Conservation (phyloP, 2,797 vertebrate genomes). For the Florisuga fusca region DNA sequence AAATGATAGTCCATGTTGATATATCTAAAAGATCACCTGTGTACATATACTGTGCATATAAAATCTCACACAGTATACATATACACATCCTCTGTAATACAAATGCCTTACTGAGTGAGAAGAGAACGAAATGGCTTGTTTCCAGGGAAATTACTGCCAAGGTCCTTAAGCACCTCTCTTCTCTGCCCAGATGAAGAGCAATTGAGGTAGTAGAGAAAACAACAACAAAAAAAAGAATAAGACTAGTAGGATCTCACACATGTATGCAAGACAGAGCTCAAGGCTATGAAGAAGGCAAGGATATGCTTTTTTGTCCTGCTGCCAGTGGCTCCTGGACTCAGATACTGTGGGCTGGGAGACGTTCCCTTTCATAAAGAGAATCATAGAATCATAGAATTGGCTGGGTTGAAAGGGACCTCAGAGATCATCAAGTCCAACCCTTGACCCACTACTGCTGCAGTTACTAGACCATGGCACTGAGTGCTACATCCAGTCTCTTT, state of each 20-base stretch:
- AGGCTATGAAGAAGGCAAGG: background rate
- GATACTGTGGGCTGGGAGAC: background rate
- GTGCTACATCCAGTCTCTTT: too few species aligned
- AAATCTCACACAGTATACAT: background rate
- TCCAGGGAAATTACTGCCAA: constrained; percentile 1
- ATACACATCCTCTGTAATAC: background rate
- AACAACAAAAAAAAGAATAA: background rate
- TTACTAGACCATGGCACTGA: too few species aligned
- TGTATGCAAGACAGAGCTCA: background rate
- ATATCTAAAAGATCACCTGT: background rate
- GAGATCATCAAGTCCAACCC: too few species aligned
- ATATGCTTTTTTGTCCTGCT: background rate
- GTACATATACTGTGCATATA: background rate
- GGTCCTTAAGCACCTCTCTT: background rate
- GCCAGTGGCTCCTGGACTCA: background rate
- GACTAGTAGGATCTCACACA: background rate
- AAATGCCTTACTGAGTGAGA: background rate
- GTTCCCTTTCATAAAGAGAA: background rate
- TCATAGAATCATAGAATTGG: too few species aligned
- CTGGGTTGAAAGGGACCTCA: too few species aligned
- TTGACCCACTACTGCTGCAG: too few species aligned
- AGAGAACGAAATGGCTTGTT: background rate
- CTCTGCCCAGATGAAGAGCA: background rate
- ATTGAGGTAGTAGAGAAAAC: background rate
- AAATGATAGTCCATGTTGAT: background rate